Percentiles rank a stretch among this genome's conserved stretches.
phyloP scores from a whole-genome alignment of 2,113 vertebrate species.

The Zosterops hypoxanthus region DNA sequence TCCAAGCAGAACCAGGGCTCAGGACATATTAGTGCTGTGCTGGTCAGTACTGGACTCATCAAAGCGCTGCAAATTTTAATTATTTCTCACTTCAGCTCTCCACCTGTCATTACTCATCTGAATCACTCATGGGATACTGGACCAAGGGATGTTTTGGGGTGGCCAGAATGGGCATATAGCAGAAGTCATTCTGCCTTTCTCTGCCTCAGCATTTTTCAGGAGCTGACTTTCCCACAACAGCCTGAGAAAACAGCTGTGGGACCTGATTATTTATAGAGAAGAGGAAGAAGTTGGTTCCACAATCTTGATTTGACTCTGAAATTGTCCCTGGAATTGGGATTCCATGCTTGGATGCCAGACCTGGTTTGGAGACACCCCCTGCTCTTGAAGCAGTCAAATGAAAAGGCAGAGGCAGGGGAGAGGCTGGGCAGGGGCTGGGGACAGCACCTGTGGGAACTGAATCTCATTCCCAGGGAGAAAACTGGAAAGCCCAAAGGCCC shows the following conservation, averaged over 20 bases:
- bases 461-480: background rate
- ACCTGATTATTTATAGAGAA: background rate
- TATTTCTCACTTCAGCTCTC: slow-evolving; percentile 16
- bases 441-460: background rate
- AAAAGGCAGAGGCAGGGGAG: background rate
- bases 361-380: background rate
- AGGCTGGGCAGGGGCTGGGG: slow-evolving; percentile 1
- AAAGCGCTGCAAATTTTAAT: slow-evolving; percentile 8
- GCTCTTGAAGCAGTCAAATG: background rate
- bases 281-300: background rate
- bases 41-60: background rate
- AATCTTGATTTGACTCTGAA: slow-evolving; percentile 56
- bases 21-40: background rate
- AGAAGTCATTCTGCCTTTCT: background rate
- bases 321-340: background rate
- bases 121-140: background rate
- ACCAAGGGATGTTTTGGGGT: background rate
- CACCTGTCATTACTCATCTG: background rate
- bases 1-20: background rate
- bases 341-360: background rate
- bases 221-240: slow-evolving; percentile 7
- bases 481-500: background rate
- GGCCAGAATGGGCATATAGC: background rate
- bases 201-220: slow-evolving; percentile 23
- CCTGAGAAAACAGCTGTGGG: background rate